Evolutionary conservation across 2,113 vertebrate species (phyloP).

Genomic region (Actenoides hombroni): DNA sequence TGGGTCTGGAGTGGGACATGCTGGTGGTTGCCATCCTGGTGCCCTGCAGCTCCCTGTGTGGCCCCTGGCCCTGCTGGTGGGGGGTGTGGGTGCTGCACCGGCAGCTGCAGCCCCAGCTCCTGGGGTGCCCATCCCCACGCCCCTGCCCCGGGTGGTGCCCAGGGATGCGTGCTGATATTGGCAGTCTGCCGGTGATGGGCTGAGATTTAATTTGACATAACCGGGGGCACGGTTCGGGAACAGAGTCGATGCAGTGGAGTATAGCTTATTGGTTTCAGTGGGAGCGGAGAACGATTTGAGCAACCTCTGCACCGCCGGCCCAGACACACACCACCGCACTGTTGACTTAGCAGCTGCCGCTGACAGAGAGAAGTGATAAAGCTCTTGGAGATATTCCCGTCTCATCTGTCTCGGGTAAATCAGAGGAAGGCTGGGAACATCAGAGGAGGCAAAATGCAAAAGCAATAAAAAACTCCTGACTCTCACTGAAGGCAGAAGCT

Average conservation of each 20-base stretch:
- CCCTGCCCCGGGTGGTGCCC: fast-evolving
- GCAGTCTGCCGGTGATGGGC: not conserved
- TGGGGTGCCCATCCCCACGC: fast-evolving
- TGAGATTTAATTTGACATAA: conserved; percentile 21
- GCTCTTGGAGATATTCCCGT: conserved; percentile 12
- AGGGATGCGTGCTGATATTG: not conserved
- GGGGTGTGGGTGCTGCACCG: not conserved
- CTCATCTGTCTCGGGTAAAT: conserved; percentile 57
- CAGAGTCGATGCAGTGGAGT: conserved; percentile 9
- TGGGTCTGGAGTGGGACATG: fast-evolving
- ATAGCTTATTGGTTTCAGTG: conserved; percentile 65
- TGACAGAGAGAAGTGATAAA: not conserved
- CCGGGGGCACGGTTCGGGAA: not conserved
- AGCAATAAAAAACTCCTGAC: not conserved
- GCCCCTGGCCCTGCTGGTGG: fast-evolving
- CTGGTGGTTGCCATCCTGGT: fast-evolving
- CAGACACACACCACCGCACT: conserved; percentile 57
- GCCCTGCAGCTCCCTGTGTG: fast-evolving
- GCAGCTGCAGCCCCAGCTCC: not conserved
- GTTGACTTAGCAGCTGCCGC: conserved; percentile 53
- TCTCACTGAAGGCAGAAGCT: not conserved
- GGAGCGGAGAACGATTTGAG: conserved; percentile 47
- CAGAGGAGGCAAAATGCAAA: conserved; percentile 34
- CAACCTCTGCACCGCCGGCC: not conserved
- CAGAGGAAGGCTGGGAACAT: not conserved